Evolutionary conservation across 1,140 invertebrate genomes (phyloP), one percentile per base, ranked within the genome.

Genomic region (Branchinecta lynchi): DNA sequence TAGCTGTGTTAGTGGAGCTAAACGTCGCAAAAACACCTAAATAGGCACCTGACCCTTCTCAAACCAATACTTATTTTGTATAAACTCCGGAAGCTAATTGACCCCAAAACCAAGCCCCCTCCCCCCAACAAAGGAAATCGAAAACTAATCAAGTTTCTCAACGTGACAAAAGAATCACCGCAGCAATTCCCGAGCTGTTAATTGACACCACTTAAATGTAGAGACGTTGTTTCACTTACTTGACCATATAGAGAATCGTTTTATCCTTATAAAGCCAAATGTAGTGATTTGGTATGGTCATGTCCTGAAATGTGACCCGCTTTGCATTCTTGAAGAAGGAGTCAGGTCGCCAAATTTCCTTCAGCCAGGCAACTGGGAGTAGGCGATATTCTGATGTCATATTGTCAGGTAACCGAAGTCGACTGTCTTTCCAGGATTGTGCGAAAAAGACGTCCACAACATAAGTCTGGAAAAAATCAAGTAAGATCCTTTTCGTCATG

Each of bases 271-370:
- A 92, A 46, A 93, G 77, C 90, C 90, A 93, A 3, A 92, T 80
- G 79, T 93, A 93, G 78, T 93, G 91, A 79, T 93, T 93, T 0
- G 91, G 90, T 77, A 93, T 91, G 75, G 89, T 92, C 90, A 93
- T 93, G 80, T 93, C 70, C 44, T 75, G 74, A 66, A 77, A 77
- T 3, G 72, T 76, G n/a, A 77, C 76, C 44, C 72, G 68, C 68
- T 77, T 77, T n/a, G 76, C 75, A 68, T 76, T 76, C 66, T 75
- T 76, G 60, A 76, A 76, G 71, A 76, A 76, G 9, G 74, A 71
- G 69, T 76, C 75, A 0, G 75, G 75, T n/a, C 73, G 67, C 75
- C 75, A 76, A 20, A 76, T 73, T 60, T 74, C 72, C 44, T 75
- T 76, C 12, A 76, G 72, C 76, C 76, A 76, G 8, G 70, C 45